Base-by-base conservation (phyloP, 2,888 invertebrate species). In the Noctua fimbriata region DNA sequence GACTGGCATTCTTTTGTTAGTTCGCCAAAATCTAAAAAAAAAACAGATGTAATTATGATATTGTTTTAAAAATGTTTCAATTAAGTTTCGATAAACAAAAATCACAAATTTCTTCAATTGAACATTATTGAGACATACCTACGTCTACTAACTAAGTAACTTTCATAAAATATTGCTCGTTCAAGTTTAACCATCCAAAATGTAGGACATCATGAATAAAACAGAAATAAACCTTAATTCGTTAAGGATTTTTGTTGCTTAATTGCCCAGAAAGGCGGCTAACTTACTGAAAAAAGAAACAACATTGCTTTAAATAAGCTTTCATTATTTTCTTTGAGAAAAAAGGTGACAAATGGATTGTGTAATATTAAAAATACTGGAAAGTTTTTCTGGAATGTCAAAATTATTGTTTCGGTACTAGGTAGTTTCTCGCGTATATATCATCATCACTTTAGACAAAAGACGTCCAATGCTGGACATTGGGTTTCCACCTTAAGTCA, bases 221-320 rank as follows among this genome's bases (percentile, higher is more conserved):
- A 85, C 32, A 76, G 70, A 73, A 77, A 70, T 80, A 73, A 86
- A 79, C 74, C 78, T 65, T 77, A 70, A 77, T 81, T 79, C 36
- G 12, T 14, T 60, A 69, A 77, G 52, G 70, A 78, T 76, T 81
- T 81, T 77, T 75, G 75, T 66, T 75, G 69, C 65, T 78, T 80
- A 75, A 78, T 83, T 80, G 44, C 52, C 69, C 69, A 44, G 70
- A 73, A 78, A 74, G 71, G 65, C 67, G 67, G 36, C 52, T 10
- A 73, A 63, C 7, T 6, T 66, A 49, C 36, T 49, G 44, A 69
- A 78, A 69, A 47, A 70, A 73, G 55, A 52, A 77, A 79, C 14
- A 14, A 73, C 49, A 66, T 41, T 73, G 58, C 65, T 74, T 78
- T 28, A 75, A 82, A 32, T 49, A 63, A 73, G 52, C 16, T 16